Conservation (phyloP, 2,113 vertebrate species). For the Psittacara wagleri region DNA sequence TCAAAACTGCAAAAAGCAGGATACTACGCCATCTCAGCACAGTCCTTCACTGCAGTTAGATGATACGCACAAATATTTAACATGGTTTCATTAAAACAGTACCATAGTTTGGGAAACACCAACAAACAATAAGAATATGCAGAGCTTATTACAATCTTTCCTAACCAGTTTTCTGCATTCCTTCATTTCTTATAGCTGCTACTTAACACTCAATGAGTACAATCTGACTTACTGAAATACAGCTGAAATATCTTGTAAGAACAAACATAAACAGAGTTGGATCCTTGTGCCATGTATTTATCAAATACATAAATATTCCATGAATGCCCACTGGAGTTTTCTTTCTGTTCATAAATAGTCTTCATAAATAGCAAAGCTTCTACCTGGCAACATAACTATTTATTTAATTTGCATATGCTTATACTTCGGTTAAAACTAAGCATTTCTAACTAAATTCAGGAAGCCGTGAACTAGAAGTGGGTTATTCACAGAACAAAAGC, state of each 20-base stretch:
- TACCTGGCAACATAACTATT: not conserved
- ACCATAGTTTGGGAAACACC: not conserved
- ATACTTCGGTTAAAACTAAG: not conserved
- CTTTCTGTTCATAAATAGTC: not conserved
- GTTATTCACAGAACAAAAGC: not conserved
- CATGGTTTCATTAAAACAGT: not conserved
- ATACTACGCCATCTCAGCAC: not conserved
- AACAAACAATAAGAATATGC: not conserved
- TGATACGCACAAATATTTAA: not conserved
- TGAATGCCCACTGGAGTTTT: not conserved
- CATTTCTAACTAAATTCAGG: not conserved
- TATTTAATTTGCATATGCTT: not conserved
- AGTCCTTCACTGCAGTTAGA: not conserved
- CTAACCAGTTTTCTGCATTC: not conserved
- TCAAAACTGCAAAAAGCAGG: not conserved
- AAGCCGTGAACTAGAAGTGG: not conserved
- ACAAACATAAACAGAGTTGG: not conserved
- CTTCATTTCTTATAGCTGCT: not conserved
- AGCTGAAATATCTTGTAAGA: not conserved
- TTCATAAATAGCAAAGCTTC: not conserved
- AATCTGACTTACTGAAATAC: not conserved
- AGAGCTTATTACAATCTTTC: not conserved
- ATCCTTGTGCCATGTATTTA: not conserved
- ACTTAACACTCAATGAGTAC: not conserved
- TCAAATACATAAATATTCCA: not conserved